A percentile compares a stretch with the other conserved stretches of the same genome.
Evolutionary conservation across 2,888 invertebrate genomes (phyloP).

Genomic region (Coecobrya sp.): DNA sequence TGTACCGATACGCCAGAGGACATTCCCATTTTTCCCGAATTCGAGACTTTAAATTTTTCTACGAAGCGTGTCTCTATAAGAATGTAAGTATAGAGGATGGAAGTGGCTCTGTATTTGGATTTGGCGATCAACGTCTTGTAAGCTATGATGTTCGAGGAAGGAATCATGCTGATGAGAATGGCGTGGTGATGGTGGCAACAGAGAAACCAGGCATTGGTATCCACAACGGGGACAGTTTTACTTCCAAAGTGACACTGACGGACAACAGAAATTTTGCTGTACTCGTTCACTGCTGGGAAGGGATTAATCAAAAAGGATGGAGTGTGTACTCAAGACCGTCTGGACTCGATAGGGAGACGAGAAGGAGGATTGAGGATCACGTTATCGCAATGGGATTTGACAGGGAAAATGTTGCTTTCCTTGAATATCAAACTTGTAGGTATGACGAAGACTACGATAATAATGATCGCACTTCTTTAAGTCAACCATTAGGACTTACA

Average conservation of each 20-base stretch:
- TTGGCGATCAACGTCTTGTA: neutral
- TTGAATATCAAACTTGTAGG: neutral
- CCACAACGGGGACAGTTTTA: neutral
- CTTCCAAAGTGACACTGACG: neutral
- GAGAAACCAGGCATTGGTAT: neutral
- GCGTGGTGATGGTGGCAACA: neutral
- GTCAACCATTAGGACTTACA: neutral
- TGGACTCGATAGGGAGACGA: neutral
- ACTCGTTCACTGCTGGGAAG: neutral
- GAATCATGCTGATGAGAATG: neutral
- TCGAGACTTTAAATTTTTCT: neutral
- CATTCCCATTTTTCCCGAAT: neutral
- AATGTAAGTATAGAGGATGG: neutral
- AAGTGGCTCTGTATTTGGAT: conserved; percentile 11
- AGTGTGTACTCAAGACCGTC: neutral
- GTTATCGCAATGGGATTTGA: neutral
- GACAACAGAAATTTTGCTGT: neutral
- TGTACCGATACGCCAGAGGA: conserved; percentile 1
- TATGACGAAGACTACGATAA: neutral
- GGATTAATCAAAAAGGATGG: neutral
- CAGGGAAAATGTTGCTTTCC: neutral
- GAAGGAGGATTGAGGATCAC: neutral
- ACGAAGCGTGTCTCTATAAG: conserved; percentile 14
- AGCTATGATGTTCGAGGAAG: neutral
- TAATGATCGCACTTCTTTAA: neutral